phyloP scores from a whole-genome alignment of 2,888 invertebrate species.

The Lasioglossum morio region DNA sequence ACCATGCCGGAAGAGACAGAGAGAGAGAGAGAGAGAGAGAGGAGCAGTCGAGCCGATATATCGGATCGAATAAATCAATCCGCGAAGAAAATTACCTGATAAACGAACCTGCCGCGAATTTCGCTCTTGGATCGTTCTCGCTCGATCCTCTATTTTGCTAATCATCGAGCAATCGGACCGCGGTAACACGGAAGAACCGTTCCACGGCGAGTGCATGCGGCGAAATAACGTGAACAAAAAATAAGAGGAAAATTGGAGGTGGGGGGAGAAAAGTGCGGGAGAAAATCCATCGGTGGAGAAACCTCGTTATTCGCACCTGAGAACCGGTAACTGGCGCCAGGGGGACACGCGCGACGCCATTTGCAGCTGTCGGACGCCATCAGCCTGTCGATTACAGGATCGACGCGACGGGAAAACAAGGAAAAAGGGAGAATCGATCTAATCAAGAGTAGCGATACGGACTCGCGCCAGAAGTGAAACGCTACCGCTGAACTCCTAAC shows the following conservation, averaged over 20 bases:
- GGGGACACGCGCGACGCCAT: constrained; percentile 4
- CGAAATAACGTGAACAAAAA: neutral
- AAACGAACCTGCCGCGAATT: neutral
- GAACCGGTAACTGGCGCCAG: constrained; percentile 58
- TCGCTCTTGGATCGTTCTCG: neutral
- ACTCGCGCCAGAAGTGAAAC: neutral
- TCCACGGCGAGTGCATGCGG: neutral
- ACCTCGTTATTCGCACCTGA: constrained; percentile 14
- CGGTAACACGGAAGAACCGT: constrained; percentile 5
- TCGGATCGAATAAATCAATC: constrained; percentile 6
- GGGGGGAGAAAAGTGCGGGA: neutral
- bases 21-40: no score
- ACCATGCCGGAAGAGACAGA: neutral
- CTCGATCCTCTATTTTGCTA: neutral
- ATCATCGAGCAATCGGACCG: neutral
- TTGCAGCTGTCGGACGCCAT: neutral
- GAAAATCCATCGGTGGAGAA: neutral
- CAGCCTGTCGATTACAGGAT: constrained; percentile 28
- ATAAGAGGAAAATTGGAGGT: no score
- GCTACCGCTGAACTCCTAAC: constrained; percentile 15
- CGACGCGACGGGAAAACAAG: neutral
- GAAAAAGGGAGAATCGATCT: neutral
- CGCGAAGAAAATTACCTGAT: neutral
- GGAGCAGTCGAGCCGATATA: neutral
- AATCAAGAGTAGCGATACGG: constrained; percentile 1